Base-by-base conservation (phyloP, 2,888 invertebrate genomes). In the Ommatoiulus sabulosus region DNA sequence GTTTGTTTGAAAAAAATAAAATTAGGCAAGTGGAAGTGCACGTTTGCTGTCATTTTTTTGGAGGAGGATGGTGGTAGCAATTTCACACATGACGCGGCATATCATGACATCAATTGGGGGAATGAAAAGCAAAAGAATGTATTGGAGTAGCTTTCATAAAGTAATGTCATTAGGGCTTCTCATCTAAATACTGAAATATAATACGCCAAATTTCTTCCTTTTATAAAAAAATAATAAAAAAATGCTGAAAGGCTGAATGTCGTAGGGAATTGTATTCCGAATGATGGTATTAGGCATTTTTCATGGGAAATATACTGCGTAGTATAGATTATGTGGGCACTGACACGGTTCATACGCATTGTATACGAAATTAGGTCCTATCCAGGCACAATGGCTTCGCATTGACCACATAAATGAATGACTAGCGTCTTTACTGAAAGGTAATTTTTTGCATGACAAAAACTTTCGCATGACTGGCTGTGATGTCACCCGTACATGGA, bases 391-490 rank as follows among this genome's bases (percentile, higher is more conserved):
- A 24, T 72, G 3, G 7, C 12, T 48, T 48, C 6, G 24, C 72
- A 72, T 8, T 72, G 72, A 72, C 72, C 72, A 72, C 72, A 24
- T 72, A 72, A 72, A 72, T 72, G 24, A 72, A 72, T 72, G 72
- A 72, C 72, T 72, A 72, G 72, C 72, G 3, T 72, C 20, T 24
- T 72, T 72, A 8, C 10, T 24, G 7, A 0, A 1, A 72, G 10
- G 6, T 72, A 72, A 72, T 72, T 72, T 72, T 72, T 72, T 24
- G 20, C 72, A 72, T 72, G 72, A 72, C 24, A 10, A 72, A 72
- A 72, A 72, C 72, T n/a, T 24, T 10, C 72, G 72, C 72, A 72
- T 72, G 72, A n/a, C 10, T 72, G 24, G 3, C 8, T 24, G 24
- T 72, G 72, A 72, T 72, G 20, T 72, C 72, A 72, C 24, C 24